Conservation (phyloP, 2,797 vertebrate genomes). For the Typhlichthys eigenmanni region DNA sequence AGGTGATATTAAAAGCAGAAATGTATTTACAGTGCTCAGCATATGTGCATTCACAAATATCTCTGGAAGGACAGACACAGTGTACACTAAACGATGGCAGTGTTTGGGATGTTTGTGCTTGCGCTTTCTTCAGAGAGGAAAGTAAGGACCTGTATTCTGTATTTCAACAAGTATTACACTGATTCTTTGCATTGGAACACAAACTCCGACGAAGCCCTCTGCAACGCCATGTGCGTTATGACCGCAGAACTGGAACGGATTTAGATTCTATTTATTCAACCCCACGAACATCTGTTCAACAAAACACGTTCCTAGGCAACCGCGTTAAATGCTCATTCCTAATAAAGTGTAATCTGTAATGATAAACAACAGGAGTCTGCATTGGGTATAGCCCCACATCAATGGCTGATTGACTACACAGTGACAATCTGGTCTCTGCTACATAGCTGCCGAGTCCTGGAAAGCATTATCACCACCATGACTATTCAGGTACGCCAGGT, state of each 20-base stretch:
- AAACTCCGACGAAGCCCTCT: background rate
- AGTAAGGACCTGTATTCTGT: too few relatives aligned
- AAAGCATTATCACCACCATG: background rate
- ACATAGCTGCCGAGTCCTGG: background rate
- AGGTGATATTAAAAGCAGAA: constrained; percentile 40
- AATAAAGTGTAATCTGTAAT: constrained; percentile 11
- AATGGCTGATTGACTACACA: constrained; percentile 28
- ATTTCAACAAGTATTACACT: too few relatives aligned
- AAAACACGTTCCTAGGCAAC: constrained; percentile 16
- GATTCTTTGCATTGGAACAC: too few relatives aligned
- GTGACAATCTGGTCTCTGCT: constrained; percentile 32
- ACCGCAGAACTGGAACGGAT: background rate
- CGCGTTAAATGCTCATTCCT: constrained; percentile 8
- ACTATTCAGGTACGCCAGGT: constrained; percentile 12
- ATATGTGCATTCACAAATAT: constrained; percentile 24
- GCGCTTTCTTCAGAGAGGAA: background rate
- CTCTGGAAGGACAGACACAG: constrained; percentile 23
- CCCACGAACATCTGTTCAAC: constrained; percentile 10
- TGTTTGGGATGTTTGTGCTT: constrained; percentile 18
- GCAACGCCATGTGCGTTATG: background rate
- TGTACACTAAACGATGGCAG: constrained; percentile 29
- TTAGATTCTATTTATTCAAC: constrained; percentile 6
- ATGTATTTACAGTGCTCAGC: constrained; percentile 22
- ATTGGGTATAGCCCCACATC: constrained; percentile 10
- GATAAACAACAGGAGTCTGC: constrained; percentile 15